These are phyloP conservation scores for Diorhabda sublineata DNA, from an alignment of 1,140 invertebrate species.

Conservation along the genomic window DNA sequence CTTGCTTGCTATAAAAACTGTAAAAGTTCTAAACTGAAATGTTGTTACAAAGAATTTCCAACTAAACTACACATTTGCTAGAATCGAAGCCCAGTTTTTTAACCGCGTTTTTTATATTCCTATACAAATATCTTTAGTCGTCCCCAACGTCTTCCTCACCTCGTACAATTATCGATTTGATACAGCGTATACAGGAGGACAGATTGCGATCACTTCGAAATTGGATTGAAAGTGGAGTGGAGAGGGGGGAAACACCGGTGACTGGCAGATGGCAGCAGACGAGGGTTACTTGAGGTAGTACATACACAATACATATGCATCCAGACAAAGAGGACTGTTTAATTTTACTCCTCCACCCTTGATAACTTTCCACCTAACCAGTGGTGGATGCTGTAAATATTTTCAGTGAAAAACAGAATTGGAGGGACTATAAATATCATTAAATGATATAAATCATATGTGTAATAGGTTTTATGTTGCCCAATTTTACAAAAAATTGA, in stretches of 20 bases:
- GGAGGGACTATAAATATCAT: too few relatives aligned
- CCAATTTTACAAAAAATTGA: too few relatives aligned
- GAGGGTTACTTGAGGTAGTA: constrained; percentile 47
- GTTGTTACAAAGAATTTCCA: too few relatives aligned
- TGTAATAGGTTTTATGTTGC: too few relatives aligned
- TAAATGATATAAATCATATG: too few relatives aligned
- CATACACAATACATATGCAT: constrained; percentile 46
- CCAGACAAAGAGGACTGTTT: constrained; percentile 43
- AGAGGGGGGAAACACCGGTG: constrained; percentile 42
- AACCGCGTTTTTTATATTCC: neutral
- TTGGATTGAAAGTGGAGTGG: constrained; percentile 40
- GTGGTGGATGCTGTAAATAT: constrained; percentile 11
- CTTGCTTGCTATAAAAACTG: too few relatives aligned
- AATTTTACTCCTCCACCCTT: constrained; percentile 39
- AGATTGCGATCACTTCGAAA: constrained; percentile 47
- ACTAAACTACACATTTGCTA: too few relatives aligned
- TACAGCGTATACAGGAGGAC: constrained; percentile 23
- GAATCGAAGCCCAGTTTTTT: too few relatives aligned
- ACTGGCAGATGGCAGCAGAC: constrained; percentile 44
- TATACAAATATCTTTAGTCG: neutral
- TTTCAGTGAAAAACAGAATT: neutral
- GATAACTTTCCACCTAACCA: constrained; percentile 29
- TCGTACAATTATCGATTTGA: constrained; percentile 34
- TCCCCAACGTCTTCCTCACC: constrained; percentile 13
- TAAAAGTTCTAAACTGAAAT: too few relatives aligned